phyloP scores from a whole-genome alignment of 2,888 invertebrate genomes.

The Hetaerina titia region DNA sequence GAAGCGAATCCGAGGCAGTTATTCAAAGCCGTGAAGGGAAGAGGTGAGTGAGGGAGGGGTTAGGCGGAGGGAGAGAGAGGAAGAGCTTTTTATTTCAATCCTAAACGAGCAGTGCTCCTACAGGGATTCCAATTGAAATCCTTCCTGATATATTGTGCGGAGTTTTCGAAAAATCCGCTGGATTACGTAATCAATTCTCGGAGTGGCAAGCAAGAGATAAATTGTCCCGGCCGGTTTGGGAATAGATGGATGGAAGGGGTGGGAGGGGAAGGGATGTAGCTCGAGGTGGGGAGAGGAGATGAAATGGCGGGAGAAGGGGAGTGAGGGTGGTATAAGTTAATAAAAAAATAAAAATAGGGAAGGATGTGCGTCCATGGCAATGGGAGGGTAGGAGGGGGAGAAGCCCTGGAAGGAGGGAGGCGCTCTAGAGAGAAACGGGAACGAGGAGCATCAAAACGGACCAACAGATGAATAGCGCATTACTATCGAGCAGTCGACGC shows the following conservation, averaged over 20 bases:
- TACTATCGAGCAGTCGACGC: background rate
- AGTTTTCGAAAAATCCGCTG: conserved; percentile 43
- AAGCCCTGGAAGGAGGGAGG: background rate
- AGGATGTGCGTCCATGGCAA: too few relatives aligned
- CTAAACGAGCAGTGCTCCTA: conserved; percentile 37
- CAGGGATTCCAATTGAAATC: conserved; percentile 39
- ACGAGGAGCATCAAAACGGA: background rate
- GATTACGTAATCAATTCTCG: conserved; percentile 51
- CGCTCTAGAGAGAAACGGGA: too few relatives aligned
- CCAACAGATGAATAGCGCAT: background rate
- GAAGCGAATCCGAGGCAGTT: background rate
- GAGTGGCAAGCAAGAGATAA: conserved; percentile 40
- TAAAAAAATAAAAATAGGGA: too few relatives aligned
- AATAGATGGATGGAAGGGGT: background rate
- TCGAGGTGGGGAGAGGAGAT: background rate
- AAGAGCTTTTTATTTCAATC: conserved; percentile 13
- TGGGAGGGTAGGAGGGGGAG: background rate
- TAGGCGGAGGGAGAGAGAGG: background rate
- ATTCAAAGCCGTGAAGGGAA: background rate
- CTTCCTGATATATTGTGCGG: conserved; percentile 46
- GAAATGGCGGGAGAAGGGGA: background rate
- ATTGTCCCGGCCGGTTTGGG: conserved; percentile 21
- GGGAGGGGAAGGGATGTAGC: background rate
- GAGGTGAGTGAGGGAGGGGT: too few relatives aligned
- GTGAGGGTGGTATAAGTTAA: background rate